Percentiles rank a stretch among this genome's conserved stretches.
phyloP scores from a whole-genome alignment of 2,888 invertebrate genomes.

The Dione juno region DNA sequence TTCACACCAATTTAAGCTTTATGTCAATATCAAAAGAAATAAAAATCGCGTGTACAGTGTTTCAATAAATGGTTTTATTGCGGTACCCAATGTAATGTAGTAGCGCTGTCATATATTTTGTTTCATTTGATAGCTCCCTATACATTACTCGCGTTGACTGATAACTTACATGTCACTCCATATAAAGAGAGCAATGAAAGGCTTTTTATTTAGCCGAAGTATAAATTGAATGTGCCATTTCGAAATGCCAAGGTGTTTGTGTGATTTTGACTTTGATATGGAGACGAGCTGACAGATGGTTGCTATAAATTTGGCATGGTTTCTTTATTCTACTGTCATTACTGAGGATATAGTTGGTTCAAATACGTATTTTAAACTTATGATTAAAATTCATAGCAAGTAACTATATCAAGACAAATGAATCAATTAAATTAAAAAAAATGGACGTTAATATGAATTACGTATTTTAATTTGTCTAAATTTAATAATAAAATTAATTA shows the following conservation, averaged over 20 bases:
- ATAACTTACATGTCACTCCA: slow-evolving; percentile 40
- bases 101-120: slow-evolving; percentile 40
- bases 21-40: background rate
- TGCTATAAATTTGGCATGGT: background rate
- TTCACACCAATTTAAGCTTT: background rate
- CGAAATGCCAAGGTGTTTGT: slow-evolving; percentile 24
- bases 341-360: too few relatives aligned
- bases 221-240: slow-evolving; percentile 27
- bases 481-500: too few relatives aligned
- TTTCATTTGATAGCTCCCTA: slow-evolving; percentile 39
- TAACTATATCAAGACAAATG: too few relatives aligned
- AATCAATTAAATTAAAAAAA: too few relatives aligned
- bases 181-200: slow-evolving; percentile 39
- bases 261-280: slow-evolving; percentile 33
- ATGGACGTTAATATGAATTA: too few relatives aligned
- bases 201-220: slow-evolving; percentile 30
- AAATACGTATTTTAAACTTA: too few relatives aligned
- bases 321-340: too few relatives aligned
- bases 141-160: slow-evolving; percentile 42
- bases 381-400: too few relatives aligned
- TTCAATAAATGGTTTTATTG: slow-evolving; percentile 27
- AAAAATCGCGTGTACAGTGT: background rate
- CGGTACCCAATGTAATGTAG: slow-evolving; percentile 36
- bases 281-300: slow-evolving; percentile 10
- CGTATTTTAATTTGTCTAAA: too few relatives aligned